These are phyloP conservation scores for Gymnobelideus leadbeateri DNA, from an alignment of 2,113 vertebrate genomes.

Conservation along the genomic window DNA sequence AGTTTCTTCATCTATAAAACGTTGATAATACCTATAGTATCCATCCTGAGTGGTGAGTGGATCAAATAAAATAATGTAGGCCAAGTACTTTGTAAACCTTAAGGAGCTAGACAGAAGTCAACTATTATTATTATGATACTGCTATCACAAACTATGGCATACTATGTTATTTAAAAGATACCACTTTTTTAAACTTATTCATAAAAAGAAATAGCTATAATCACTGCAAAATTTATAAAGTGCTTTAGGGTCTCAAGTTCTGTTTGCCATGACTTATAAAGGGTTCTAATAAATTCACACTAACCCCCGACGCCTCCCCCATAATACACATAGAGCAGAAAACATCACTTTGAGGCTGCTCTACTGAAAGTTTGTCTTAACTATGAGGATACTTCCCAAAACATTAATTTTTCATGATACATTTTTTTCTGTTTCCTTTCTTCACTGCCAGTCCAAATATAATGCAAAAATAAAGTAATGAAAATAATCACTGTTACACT, in stretches of 20 bases:
- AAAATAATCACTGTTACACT: neutral
- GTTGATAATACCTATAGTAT: neutral
- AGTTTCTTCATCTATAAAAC: neutral
- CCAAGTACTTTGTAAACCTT: neutral
- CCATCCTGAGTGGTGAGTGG: no score
- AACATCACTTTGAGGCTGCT: constrained; percentile 22
- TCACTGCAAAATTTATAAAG: neutral
- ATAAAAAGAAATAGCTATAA: neutral
- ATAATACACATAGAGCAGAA: neutral
- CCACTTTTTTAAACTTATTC: neutral
- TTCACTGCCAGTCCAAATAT: neutral
- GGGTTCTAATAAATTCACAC: neutral
- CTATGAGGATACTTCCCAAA: neutral
- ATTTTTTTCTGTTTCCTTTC: neutral
- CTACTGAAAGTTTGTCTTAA: constrained; percentile 1
- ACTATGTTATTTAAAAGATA: constrained; percentile 4
- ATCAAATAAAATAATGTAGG: neutral
- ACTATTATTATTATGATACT: neutral
- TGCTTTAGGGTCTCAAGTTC: neutral
- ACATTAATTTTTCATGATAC: neutral
- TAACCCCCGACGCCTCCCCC: neutral
- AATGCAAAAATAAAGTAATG: neutral
- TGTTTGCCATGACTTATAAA: neutral
- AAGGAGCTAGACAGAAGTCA: neutral
- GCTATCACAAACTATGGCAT: neutral